Evolutionary conservation across 2,113 vertebrate species (phyloP).

Genomic region (Pelmatolapia mariae): DNA sequence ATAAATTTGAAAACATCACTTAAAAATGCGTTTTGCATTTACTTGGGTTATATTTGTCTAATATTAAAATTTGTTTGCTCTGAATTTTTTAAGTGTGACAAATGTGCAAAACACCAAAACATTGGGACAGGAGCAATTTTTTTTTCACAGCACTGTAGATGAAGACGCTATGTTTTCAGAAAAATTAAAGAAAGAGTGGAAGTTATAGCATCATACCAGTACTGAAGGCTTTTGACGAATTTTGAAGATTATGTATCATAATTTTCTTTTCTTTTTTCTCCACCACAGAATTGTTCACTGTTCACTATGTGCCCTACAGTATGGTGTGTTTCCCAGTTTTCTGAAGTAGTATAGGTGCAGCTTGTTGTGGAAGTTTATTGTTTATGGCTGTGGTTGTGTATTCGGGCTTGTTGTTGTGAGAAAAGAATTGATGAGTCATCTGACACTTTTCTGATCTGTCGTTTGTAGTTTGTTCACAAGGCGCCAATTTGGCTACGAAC

Average conservation of each 20-base stretch:
- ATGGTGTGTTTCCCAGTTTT: background rate
- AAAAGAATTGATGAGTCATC: background rate
- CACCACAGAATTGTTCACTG: background rate
- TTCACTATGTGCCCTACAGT: background rate
- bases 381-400: background rate
- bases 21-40: background rate
- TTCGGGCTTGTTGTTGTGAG: background rate
- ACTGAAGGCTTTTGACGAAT: background rate
- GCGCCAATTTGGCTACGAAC: fast-evolving
- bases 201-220: background rate
- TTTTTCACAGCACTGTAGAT: background rate
- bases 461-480: background rate
- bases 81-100: background rate
- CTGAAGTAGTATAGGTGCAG: background rate
- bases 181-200: background rate
- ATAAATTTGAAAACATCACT: background rate
- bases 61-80: background rate
- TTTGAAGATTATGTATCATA: background rate
- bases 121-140: background rate
- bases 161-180: fast-evolving
- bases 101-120: background rate
- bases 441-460: background rate
- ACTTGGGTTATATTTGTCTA: background rate
- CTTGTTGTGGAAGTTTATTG: background rate
- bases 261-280: background rate